These are phyloP conservation scores for Macaria notata DNA, from an alignment of 2,888 invertebrate genomes.

Conservation along the genomic window DNA sequence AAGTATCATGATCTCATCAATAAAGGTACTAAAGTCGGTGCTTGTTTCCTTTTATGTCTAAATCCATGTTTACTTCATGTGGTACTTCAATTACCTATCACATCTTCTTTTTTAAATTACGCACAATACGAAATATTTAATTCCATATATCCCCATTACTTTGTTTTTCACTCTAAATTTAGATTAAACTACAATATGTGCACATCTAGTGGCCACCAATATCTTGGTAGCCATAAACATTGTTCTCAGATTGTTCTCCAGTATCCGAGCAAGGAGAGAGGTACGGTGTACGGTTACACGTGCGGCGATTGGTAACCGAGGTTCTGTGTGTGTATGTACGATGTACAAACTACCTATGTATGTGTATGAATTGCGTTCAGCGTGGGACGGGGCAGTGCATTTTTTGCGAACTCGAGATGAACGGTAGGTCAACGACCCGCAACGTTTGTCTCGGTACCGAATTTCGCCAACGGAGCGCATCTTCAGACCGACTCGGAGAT, in stretches of 20 bases:
- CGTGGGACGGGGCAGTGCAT: slow-evolving; percentile 79
- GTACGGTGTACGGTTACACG: slow-evolving; percentile 62
- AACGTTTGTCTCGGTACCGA: slow-evolving; percentile 67
- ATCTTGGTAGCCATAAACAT: slow-evolving; percentile 53
- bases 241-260: slow-evolving; percentile 58
- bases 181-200: too few species aligned
- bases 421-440: slow-evolving; percentile 71
- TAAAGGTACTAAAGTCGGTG: not conserved
- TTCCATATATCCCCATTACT: too few species aligned
- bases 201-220: slow-evolving; percentile 21
- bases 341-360: slow-evolving; percentile 39
- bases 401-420: slow-evolving; percentile 77
- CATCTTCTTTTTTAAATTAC: too few species aligned
- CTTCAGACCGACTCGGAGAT: slow-evolving; percentile 44
- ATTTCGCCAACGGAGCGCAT: slow-evolving; percentile 72
- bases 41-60: too few species aligned
- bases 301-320: slow-evolving; percentile 65
- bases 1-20: slow-evolving; percentile 13
- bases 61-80: too few species aligned
- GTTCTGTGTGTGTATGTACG: slow-evolving; percentile 54
- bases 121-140: too few species aligned
- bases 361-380: slow-evolving; percentile 72
- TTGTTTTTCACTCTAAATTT: too few species aligned
- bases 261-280: slow-evolving; percentile 59
- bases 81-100: too few species aligned